Conservation (phyloP, 2,888 invertebrate genomes). For the Lasioglossum leucozonium region DNA sequence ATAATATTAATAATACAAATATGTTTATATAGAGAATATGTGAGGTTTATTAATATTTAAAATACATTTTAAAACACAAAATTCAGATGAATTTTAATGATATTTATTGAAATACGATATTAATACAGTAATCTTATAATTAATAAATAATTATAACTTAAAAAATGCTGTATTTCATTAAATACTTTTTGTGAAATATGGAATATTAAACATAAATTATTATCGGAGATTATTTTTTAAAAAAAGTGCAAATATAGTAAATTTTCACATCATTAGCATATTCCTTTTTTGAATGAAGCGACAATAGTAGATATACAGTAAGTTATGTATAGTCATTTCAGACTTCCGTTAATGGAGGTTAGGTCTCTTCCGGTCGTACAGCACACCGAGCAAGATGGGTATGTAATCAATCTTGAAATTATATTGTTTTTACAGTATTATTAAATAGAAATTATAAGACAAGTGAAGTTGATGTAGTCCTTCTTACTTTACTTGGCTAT, state of each 20-base stretch:
- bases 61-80: background rate
- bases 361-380: constrained; percentile 76
- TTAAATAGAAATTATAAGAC: constrained; percentile 20
- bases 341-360: constrained; percentile 64
- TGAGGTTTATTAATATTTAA: background rate
- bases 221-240: too few relatives aligned
- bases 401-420: constrained; percentile 59
- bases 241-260: constrained; percentile 11
- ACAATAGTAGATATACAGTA: background rate
- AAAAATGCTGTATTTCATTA: too few relatives aligned
- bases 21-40: background rate
- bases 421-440: constrained; percentile 45
- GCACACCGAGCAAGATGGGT: constrained; percentile 78
- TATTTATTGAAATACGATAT: too few relatives aligned
- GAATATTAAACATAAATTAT: too few relatives aligned
- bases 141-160: too few relatives aligned
- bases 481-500: background rate
- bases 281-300: constrained; percentile 15
- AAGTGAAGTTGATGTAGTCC: background rate
- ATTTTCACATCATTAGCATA: background rate
- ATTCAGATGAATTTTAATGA: background rate
- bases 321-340: background rate
- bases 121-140: too few relatives aligned
- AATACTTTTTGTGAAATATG: too few relatives aligned
- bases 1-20: background rate